Evolutionary conservation across 2,797 vertebrate species (phyloP).

Genomic region (Octomys mimax): DNA sequence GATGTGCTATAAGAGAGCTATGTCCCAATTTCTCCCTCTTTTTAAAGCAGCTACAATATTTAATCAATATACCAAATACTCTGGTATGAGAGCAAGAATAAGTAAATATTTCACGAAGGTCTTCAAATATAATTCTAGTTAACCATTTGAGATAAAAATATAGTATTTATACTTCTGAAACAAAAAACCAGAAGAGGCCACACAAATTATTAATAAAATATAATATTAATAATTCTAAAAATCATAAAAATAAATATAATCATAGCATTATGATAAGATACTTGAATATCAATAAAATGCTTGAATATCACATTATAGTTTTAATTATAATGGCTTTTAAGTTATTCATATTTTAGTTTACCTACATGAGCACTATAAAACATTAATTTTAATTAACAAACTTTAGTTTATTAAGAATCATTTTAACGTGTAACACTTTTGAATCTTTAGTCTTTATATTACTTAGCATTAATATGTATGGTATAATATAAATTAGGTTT

Average conservation of each 20-base stretch:
- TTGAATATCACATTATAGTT: not conserved
- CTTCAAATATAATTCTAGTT: not conserved
- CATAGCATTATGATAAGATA: not conserved
- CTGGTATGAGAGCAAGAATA: not conserved
- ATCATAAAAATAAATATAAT: too few species aligned
- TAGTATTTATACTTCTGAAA: not conserved
- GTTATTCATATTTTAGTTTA: not conserved
- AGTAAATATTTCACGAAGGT: not conserved
- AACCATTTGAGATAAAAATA: not conserved
- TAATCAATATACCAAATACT: too few species aligned
- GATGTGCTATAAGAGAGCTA: not conserved
- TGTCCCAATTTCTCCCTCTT: not conserved
- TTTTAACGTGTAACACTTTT: not conserved
- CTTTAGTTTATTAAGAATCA: not conserved
- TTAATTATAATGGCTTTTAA: not conserved
- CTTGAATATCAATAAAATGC: not conserved
- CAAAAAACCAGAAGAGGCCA: not conserved
- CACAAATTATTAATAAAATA: not conserved
- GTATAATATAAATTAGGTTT: not conserved
- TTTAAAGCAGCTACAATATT: too few species aligned
- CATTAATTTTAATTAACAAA: not conserved
- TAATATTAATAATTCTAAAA: not conserved
- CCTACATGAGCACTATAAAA: not conserved
- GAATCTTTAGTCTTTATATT: not conserved
- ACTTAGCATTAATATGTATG: not conserved